A percentile compares a stretch with the other conserved stretches of the same genome.
Conservation (phyloP, 2,888 invertebrate genomes). For the Drosophila lacicola region DNA sequence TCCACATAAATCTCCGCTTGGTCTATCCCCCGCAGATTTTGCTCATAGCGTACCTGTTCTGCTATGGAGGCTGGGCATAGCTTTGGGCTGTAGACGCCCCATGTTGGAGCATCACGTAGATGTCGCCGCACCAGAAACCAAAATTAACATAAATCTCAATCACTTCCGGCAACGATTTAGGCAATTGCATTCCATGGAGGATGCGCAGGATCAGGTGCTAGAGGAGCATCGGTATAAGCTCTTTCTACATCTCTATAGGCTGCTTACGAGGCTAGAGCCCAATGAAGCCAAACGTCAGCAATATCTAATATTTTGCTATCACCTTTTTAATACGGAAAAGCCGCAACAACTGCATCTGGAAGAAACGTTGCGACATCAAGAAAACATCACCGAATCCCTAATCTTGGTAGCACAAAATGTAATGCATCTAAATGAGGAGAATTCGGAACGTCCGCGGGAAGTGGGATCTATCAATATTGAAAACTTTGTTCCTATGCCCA, state of each 20-base stretch:
- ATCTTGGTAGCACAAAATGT: neutral
- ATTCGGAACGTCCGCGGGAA: neutral
- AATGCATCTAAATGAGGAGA: neutral
- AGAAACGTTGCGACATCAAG: neutral
- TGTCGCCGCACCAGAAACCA: neutral
- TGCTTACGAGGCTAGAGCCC: slow-evolving; percentile 20
- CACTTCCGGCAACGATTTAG: slow-evolving; percentile 34
- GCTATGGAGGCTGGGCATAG: neutral
- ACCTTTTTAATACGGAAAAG: slow-evolving; percentile 16
- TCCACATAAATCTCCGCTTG: neutral
- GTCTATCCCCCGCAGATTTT: neutral
- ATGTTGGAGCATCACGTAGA: neutral
- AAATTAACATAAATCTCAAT: neutral
- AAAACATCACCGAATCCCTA: slow-evolving; percentile 22
- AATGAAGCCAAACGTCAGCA: neutral
- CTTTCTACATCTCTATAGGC: slow-evolving; percentile 36
- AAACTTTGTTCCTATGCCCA: neutral
- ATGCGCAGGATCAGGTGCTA: neutral
- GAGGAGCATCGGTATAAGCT: slow-evolving; percentile 21
- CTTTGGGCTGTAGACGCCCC: neutral
- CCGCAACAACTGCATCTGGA: neutral
- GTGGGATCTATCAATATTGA: neutral
- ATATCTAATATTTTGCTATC: slow-evolving; percentile 25
- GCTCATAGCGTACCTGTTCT: neutral
- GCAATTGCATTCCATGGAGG: neutral